phyloP scores from a whole-genome alignment of 2,888 invertebrate genomes.

The Drosophila paramelanica region DNA sequence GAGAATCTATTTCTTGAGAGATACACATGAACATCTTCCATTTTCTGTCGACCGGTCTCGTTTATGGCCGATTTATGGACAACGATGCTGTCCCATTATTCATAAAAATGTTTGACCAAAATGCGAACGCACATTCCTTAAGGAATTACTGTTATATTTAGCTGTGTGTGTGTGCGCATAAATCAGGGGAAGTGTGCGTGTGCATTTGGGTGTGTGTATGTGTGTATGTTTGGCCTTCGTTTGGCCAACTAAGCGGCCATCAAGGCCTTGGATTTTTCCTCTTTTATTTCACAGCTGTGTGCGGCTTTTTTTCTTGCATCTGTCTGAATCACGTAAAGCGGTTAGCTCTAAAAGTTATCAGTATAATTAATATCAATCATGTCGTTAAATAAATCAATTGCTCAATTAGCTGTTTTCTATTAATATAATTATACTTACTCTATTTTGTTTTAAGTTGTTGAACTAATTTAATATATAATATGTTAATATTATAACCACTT shows the following conservation, averaged over 20 bases:
- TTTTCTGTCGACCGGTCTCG: constrained; percentile 27
- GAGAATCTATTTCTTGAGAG: constrained; percentile 26
- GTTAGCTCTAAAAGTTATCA: constrained; percentile 43
- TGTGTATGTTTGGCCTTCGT: constrained; percentile 39
- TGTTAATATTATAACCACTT: too few relatives aligned
- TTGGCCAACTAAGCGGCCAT: constrained; percentile 51
- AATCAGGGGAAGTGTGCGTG: constrained; percentile 54
- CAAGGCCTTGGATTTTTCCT: constrained; percentile 22
- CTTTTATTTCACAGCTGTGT: constrained; percentile 29
- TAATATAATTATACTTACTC: too few relatives aligned
- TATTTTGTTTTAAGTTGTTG: too few relatives aligned
- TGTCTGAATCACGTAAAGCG: constrained; percentile 50
- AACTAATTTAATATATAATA: too few relatives aligned
- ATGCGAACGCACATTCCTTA: constrained; percentile 43
- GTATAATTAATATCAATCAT: neutral
- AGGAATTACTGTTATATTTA: constrained; percentile 42
- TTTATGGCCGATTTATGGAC: constrained; percentile 72
- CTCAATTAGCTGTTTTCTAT: too few relatives aligned
- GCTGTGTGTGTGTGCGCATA: constrained; percentile 33
- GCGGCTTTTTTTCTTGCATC: constrained; percentile 22
- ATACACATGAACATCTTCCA: constrained; percentile 5
- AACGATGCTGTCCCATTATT: constrained; percentile 65
- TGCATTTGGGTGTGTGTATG: neutral
- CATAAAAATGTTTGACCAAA: constrained; percentile 66
- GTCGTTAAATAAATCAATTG: too few relatives aligned